Percentiles rank a stretch among this genome's conserved stretches.
Evolutionary conservation across 2,113 vertebrate genomes (phyloP).

Genomic region (Globicephala melas): DNA sequence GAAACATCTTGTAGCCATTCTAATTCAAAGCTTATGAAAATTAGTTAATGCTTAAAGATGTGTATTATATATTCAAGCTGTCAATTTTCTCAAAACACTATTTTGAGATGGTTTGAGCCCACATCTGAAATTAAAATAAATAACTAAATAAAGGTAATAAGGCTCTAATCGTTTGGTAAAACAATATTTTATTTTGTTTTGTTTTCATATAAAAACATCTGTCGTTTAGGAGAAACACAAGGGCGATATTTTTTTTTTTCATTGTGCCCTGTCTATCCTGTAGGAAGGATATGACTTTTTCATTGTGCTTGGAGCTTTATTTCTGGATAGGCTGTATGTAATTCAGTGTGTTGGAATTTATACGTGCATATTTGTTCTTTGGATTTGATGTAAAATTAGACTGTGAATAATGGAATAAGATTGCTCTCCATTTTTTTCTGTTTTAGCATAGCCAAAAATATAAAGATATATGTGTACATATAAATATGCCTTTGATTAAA

Average conservation of each 20-base stretch:
- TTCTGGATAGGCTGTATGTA: constrained; percentile 70
- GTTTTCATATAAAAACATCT: constrained; percentile 19
- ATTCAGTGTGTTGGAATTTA: constrained; percentile 72
- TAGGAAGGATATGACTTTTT: constrained; percentile 43
- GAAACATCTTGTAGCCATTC: constrained; percentile 16
- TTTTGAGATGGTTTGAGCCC: not conserved
- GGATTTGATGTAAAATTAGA: constrained; percentile 78
- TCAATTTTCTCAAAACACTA: constrained; percentile 7
- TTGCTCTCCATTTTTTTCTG: constrained; percentile 70
- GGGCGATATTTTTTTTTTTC: constrained; percentile 41
- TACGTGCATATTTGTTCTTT: constrained; percentile 66
- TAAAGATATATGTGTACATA: constrained; percentile 75
- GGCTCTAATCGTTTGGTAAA: constrained; percentile 56
- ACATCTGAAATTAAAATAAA: not conserved
- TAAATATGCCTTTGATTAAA: constrained; percentile 74
- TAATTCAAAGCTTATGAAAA: constrained; percentile 35
- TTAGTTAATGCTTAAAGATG: not conserved
- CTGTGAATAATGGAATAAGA: constrained; percentile 73
- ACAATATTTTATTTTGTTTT: not conserved
- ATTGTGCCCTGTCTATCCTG: constrained; percentile 48
- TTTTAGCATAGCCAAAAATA: constrained; percentile 79
- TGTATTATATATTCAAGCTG: not conserved
- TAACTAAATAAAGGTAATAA: not conserved
- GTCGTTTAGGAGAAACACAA: constrained; percentile 41
- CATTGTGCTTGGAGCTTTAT: constrained; percentile 68